phyloP scores from a whole-genome alignment of 2,888 invertebrate genomes.

The Allolobophora icterica region DNA sequence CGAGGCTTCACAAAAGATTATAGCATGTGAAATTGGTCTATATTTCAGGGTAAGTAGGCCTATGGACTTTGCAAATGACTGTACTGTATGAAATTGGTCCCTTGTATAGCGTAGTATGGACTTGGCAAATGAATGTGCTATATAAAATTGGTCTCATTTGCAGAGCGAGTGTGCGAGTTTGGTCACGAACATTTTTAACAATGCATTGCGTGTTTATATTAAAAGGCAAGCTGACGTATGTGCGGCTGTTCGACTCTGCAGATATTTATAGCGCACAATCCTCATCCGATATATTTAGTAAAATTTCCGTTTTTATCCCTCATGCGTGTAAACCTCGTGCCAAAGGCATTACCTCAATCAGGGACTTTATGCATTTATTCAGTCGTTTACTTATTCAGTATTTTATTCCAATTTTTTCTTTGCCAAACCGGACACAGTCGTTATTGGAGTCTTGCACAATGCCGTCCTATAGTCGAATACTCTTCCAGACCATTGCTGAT shows the following conservation, averaged over 20 bases:
- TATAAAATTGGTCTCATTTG: not conserved
- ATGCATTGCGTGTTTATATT: not conserved
- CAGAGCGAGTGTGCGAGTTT: not conserved
- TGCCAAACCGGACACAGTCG: not conserved
- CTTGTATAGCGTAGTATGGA: too few species aligned
- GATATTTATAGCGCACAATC: not conserved
- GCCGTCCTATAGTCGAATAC: not conserved
- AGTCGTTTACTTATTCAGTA: not conserved
- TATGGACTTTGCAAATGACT: too few species aligned
- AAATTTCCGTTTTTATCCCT: not conserved
- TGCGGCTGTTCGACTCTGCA: not conserved
- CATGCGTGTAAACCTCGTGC: too few species aligned
- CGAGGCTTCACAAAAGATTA: not conserved
- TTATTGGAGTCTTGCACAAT: not conserved
- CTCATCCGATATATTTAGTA: not conserved
- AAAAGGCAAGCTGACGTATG: not conserved
- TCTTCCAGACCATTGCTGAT: too few species aligned
- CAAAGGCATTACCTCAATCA: not conserved
- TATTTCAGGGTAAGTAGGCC: too few species aligned
- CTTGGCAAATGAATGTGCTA: too few species aligned
- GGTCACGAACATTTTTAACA: not conserved
- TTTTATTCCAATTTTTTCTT: not conserved
- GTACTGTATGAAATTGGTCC: too few species aligned
- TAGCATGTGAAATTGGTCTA: too few species aligned
- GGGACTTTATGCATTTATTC: not conserved